Conservation (phyloP, 37 sponge, comb jelly and placozoan species). For the Haliclona indistincta region DNA sequence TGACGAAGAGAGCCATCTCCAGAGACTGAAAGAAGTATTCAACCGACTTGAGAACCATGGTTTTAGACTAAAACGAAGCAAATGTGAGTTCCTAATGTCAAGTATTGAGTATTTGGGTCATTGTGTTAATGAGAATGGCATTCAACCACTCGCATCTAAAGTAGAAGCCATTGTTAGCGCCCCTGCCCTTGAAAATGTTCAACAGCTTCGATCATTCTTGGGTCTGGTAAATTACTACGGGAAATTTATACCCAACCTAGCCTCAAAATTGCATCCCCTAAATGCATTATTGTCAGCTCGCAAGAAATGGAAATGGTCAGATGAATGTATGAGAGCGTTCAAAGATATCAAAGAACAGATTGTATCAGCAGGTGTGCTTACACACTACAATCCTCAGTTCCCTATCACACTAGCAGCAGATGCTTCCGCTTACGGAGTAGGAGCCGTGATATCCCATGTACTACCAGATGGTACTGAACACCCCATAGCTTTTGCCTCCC, state of each 20-base stretch:
- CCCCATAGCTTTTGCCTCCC: too few species aligned
- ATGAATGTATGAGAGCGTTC: not conserved
- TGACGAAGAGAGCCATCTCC: not conserved
- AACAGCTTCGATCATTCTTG: too few species aligned
- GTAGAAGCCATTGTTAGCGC: conserved; percentile 1
- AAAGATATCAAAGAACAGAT: not conserved
- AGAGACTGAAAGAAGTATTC: conserved; percentile 11
- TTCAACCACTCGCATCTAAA: not conserved
- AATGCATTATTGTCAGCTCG: not conserved
- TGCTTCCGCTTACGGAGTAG: too few species aligned
- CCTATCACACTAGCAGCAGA: conserved; percentile 9
- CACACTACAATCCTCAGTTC: not conserved
- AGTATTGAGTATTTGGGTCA: conserved; percentile 17
- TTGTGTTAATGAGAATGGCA: not conserved
- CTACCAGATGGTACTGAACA: too few species aligned
- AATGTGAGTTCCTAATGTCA: conserved; percentile 14
- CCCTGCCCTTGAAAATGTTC: not conserved
- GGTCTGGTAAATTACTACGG: too few species aligned
- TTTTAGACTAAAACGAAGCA: not conserved
- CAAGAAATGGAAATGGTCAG: not conserved
- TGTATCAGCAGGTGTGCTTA: not conserved
- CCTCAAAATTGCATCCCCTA: not conserved
- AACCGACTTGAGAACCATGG: not conserved
- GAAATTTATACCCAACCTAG: not conserved
- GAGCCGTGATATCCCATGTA: too few species aligned